Evolutionary conservation across 2,888 invertebrate genomes (phyloP).

Genomic region (Gari tellinella): DNA sequence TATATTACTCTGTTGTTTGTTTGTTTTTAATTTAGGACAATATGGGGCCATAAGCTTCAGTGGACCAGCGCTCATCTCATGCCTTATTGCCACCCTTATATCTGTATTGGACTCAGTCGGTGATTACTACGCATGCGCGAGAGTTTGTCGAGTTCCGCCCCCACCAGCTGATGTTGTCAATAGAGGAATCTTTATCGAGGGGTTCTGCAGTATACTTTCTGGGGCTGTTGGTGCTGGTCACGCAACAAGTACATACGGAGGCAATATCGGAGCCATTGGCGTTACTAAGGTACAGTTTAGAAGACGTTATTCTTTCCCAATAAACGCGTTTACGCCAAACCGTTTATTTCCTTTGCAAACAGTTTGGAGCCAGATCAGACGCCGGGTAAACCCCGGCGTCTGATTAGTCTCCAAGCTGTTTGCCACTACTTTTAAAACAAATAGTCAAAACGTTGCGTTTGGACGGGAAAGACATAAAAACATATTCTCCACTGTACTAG

Average conservation of each 20-base stretch:
- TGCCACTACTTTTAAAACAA: no score
- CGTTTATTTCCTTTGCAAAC: no score
- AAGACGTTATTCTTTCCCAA: no score
- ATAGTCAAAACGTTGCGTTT: no score
- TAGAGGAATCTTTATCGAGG: conserved; percentile 89
- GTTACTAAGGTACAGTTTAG: conserved; percentile 93
- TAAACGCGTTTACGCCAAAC: no score
- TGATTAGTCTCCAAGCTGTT: no score
- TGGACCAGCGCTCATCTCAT: conserved; percentile 63
- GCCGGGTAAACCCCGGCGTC: no score
- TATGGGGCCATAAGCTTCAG: conserved; percentile 66
- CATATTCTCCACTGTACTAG: no score
- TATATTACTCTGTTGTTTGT: no score
- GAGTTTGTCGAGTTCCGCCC: conserved; percentile 88
- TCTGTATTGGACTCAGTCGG: conserved; percentile 86
- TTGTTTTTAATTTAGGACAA: conserved; percentile 63
- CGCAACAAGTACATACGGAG: conserved; percentile 94
- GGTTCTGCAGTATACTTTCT: conserved; percentile 91
- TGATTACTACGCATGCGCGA: conserved; percentile 94
- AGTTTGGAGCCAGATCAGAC: no score
- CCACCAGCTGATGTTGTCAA: conserved; percentile 94
- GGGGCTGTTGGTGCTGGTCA: conserved; percentile 94
- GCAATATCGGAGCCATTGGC: conserved; percentile 95
- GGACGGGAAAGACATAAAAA: no score
- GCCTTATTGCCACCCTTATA: conserved; percentile 68